Evolutionary conservation across 1,140 invertebrate genomes (phyloP), one percentile per base, ranked within the genome.

Genomic region (Parasteatoda tepidariorum): DNA sequence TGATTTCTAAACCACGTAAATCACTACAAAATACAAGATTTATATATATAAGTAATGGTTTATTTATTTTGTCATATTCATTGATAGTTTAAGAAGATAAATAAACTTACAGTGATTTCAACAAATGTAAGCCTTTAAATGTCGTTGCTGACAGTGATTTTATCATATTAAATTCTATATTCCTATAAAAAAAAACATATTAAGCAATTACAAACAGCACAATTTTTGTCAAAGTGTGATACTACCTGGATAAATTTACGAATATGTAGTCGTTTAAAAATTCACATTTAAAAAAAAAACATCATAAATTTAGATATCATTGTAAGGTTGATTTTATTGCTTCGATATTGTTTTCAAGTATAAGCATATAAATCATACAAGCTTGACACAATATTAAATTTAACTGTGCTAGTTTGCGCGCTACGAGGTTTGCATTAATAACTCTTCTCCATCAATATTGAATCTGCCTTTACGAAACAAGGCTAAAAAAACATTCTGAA

Each of bases 81-180:
- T n/a, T 1, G 9, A 48, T 24, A 70, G 28, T 28, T 30, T 28
- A 4, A 24, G 22, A 73, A 55, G 2, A 38, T 18, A 15, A 5
- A 33, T 66, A n/a, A n/a, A 84, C 83, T 71, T 84, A 79, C 83
- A 85, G 57, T 26, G 85, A 84, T 68, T 82, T 68, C 24, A 85
- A 11, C 1, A 30, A 33, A 70, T 24, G 22, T 13, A 84, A 28
- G 15, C 61, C 76, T 54, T 24, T 57, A 55, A 85, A 85, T 22
- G 76, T 71, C 1, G 41, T 38, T 0, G n/a, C 22, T 15, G 85
- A 76, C 2, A 88, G 70, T 6, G 83, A 61, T 18, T 59, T 48
- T 31, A 88, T 76, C 3, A 76, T 31, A 57, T 88, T 88, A 30
- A 86, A 62, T 30, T 85, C 83, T 30, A 88, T 33, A 57, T 87